phyloP scores from a whole-genome alignment of 2,888 invertebrate species.

The Hanleya hanleyi region DNA sequence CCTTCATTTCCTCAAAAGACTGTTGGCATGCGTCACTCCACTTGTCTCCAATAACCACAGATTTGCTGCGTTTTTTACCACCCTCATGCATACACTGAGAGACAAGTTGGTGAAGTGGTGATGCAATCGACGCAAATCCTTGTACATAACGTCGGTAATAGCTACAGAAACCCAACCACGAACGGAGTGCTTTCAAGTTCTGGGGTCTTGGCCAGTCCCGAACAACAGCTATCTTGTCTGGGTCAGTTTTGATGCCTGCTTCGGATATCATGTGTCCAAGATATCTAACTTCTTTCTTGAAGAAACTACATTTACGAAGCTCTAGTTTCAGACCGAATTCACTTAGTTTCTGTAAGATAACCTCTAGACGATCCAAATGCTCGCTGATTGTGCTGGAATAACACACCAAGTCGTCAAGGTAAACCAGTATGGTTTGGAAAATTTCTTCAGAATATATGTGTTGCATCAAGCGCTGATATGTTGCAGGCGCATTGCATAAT shows the following conservation, averaged over 20 bases:
- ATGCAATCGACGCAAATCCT: slow-evolving; percentile 1
- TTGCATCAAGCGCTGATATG: slow-evolving; percentile 18
- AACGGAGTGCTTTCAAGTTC: slow-evolving; percentile 2
- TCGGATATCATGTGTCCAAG: slow-evolving; percentile 3
- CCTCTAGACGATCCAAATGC: not conserved
- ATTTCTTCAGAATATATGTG: slow-evolving; percentile 1
- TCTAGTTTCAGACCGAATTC: slow-evolving; percentile 12
- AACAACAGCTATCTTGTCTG: no score
- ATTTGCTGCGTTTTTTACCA: not conserved
- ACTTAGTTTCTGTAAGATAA: slow-evolving; percentile 2
- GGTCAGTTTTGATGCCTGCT: not conserved
- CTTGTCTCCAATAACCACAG: not conserved
- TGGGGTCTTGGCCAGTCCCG: not conserved
- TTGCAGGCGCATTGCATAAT: slow-evolving; percentile 11
- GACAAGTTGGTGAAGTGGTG: not conserved
- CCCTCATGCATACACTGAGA: not conserved
- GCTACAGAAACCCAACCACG: not conserved
- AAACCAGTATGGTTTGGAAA: no score
- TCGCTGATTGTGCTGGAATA: not conserved
- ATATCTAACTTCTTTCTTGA: not conserved
- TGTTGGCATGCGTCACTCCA: not conserved
- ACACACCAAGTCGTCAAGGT: slow-evolving; percentile 7
- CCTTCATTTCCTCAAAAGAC: slow-evolving; percentile 4
- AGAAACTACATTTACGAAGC: slow-evolving; percentile 2
- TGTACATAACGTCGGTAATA: slow-evolving; percentile 9